Evolutionary conservation across 2,113 vertebrate species (phyloP).

Genomic region (Carassius gibelio): DNA sequence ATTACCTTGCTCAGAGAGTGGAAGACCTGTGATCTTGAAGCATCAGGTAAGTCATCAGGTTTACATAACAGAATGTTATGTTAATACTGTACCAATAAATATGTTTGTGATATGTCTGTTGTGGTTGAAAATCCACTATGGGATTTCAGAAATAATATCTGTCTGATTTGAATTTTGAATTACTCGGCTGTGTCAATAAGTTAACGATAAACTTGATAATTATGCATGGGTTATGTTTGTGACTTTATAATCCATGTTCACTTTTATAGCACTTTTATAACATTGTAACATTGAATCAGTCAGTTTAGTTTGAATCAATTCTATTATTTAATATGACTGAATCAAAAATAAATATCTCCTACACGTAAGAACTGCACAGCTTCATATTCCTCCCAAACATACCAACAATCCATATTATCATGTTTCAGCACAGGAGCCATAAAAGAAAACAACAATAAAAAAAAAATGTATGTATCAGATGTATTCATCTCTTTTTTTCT

Average conservation of each 20-base stretch:
- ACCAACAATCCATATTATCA: background rate
- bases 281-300: background rate
- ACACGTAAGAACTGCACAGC: too few species aligned
- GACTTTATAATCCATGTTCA: background rate
- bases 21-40: conserved; percentile 2
- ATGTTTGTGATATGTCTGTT: background rate
- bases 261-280: background rate
- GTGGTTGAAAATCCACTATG: too few species aligned
- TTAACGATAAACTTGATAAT: too few species aligned
- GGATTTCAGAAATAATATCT: too few species aligned
- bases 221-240: background rate
- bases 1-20: conserved; percentile 10
- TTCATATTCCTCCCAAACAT: too few species aligned
- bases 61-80: background rate
- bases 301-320: background rate
- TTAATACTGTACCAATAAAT: background rate
- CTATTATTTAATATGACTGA: background rate
- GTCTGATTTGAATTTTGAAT: background rate
- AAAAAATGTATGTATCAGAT: too few species aligned
- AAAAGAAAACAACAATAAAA: too few species aligned
- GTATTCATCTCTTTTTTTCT: too few species aligned
- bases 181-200: too few species aligned
- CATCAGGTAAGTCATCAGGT: conserved; percentile 18
- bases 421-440: background rate
- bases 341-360: background rate